A percentile compares a stretch with the other conserved stretches of the same genome.
Evolutionary conservation across 1,140 invertebrate species (phyloP).

Genomic region (Tribolium madens): DNA sequence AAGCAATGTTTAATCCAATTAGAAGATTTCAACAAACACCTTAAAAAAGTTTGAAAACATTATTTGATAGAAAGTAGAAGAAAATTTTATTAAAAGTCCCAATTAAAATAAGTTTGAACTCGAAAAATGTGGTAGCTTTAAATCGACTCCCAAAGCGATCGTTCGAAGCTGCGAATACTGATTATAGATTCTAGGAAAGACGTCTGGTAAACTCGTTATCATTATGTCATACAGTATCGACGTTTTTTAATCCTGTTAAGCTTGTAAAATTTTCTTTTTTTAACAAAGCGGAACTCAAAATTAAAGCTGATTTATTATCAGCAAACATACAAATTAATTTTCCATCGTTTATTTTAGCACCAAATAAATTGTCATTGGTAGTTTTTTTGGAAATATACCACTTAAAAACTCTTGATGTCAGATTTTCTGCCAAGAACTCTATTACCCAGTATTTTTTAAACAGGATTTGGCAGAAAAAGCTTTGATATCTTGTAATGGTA

Average conservation of each 20-base stretch:
- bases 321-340: neutral
- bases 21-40: neutral
- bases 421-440: neutral
- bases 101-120: neutral
- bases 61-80: conserved; percentile 6
- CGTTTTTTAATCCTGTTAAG: neutral
- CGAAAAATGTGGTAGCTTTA: neutral
- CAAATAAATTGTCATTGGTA: neutral
- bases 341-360: neutral
- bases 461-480: conserved; percentile 7
- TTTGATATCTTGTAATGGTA: conserved; percentile 15
- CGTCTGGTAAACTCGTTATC: neutral
- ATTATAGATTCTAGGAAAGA: neutral
- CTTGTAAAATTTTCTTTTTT: neutral
- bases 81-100: neutral
- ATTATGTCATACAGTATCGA: neutral
- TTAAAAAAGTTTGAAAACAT: neutral
- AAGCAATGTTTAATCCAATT: neutral
- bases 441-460: conserved; percentile 12
- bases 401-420: neutral
- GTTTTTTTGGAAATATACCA: conserved; percentile 2
- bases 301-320: neutral
- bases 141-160: neutral
- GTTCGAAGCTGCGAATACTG: neutral
- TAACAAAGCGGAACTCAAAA: neutral